Evolutionary conservation across 1,140 invertebrate genomes (phyloP).

Genomic region (Drosophila truncata): DNA sequence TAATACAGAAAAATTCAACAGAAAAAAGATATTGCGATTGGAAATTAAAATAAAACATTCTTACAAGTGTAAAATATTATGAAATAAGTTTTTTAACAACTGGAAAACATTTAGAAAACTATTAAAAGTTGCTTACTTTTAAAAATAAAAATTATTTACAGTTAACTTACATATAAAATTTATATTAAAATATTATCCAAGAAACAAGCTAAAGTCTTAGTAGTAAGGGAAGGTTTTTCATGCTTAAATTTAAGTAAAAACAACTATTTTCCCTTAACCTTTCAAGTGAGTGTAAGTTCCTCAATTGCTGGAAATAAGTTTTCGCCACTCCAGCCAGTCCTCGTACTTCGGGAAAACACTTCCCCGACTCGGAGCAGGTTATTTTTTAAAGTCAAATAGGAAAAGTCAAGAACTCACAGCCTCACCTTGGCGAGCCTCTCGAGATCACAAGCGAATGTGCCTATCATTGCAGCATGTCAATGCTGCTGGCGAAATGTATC

Average conservation of each 20-base stretch:
- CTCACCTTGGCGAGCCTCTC: slow-evolving; percentile 18
- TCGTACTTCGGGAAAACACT: background rate
- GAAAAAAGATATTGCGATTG: too few species aligned
- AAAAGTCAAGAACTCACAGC: background rate
- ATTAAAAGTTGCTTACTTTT: background rate
- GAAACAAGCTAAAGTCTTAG: background rate
- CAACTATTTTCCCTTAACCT: background rate
- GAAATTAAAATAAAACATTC: too few species aligned
- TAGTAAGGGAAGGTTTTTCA: background rate
- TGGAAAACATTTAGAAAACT: background rate
- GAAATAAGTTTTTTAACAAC: too few species aligned
- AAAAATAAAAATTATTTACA: background rate
- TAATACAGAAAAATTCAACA: too few species aligned
- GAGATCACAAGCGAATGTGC: slow-evolving; percentile 32
- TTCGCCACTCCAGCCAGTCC: background rate
- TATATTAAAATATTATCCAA: background rate
- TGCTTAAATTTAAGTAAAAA: background rate
- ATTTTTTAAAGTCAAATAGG: slow-evolving; percentile 59
- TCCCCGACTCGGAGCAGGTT: background rate
- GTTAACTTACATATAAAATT: too few species aligned
- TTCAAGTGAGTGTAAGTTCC: background rate
- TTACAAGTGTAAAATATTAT: too few species aligned
- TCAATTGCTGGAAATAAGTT: background rate
- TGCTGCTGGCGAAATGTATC: slow-evolving; percentile 70
- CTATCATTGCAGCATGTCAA: slow-evolving; percentile 66